These are phyloP conservation scores for Tachuris rubrigastra DNA, from an alignment of 2,113 vertebrate species.

Conservation along the genomic window DNA sequence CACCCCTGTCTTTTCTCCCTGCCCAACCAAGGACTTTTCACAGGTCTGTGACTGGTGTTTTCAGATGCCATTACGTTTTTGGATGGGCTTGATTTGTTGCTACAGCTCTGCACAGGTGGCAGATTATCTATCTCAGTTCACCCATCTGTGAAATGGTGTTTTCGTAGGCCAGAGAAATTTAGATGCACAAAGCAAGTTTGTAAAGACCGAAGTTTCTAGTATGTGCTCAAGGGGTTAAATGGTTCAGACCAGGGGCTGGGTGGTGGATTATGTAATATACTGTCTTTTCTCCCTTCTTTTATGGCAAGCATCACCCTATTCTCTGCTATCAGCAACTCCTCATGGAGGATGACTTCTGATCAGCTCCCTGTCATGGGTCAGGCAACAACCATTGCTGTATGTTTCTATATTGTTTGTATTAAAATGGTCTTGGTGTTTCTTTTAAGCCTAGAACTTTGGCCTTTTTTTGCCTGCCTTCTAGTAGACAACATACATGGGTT, in stretches of 20 bases:
- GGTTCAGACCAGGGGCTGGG: background rate
- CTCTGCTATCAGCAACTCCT: background rate
- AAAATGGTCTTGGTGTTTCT: background rate
- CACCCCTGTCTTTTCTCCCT: background rate
- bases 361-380: rapidly evolving
- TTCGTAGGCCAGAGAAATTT: background rate
- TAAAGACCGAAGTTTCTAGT: background rate
- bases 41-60: background rate
- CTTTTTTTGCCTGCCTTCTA: background rate
- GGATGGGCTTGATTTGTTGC: background rate
- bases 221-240: background rate
- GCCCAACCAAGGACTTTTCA: background rate
- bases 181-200: background rate
- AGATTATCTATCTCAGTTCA: background rate
- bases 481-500: background rate
- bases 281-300: background rate
- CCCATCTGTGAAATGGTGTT: background rate
- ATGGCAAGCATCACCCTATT: background rate
- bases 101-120: background rate
- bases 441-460: background rate
- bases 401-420: background rate
- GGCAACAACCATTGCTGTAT: background rate
- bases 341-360: background rate
- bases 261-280: background rate
- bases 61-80: background rate